Base-by-base conservation (phyloP, 2,113 vertebrate species). In the Sigmodon hispidus region DNA sequence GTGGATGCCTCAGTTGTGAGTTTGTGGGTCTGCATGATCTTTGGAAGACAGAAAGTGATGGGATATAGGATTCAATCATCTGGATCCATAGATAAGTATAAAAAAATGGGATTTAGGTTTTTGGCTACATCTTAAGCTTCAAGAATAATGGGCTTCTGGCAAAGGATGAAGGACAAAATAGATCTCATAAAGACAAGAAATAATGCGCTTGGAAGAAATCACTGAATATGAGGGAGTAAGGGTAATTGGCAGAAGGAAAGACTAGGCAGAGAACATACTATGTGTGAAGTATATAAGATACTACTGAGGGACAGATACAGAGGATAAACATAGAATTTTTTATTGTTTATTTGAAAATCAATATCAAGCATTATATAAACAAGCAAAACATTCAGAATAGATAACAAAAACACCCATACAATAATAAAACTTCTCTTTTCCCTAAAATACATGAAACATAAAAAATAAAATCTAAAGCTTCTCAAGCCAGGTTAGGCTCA, bases 101-200 rank as follows among this genome's bases (percentile, higher is more conserved):
- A 70, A 94, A 92, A 93, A 97, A 63, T 85, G 94, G 84, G 85
- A 97, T 96, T 97, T 97, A 84, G 57, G 24, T 90, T 97, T 97
- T 91, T 97, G 84, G 43, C 79, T 94, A 79, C 57, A 75, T 88
- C 84, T 88, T 97, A 95, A 95, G 90, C 70, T 91, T 57, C 1
- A 7, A 77, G 93, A 96, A 95, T 94, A 94, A 95, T 95, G 79
- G 87, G 13, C 45, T 91, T 29, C 87, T 95, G 91, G 89, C 81
- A 94, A 87, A 92, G 87, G 65, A 91, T 95, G 91, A 97, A 90
- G 75, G 70, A 84, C 84, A 90, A 95, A 94, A 17, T 87, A 21
- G 95, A 87, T 96, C 65, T 95, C 76, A 59, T 52, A 45, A 92
- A 96, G 89, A 95, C 61, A 94, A 96, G 88, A 92, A 89, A 80